Evolutionary conservation across 2,888 invertebrate species (phyloP), one percentile per base, ranked within the genome.

Genomic region (Xylota sylvarum): DNA sequence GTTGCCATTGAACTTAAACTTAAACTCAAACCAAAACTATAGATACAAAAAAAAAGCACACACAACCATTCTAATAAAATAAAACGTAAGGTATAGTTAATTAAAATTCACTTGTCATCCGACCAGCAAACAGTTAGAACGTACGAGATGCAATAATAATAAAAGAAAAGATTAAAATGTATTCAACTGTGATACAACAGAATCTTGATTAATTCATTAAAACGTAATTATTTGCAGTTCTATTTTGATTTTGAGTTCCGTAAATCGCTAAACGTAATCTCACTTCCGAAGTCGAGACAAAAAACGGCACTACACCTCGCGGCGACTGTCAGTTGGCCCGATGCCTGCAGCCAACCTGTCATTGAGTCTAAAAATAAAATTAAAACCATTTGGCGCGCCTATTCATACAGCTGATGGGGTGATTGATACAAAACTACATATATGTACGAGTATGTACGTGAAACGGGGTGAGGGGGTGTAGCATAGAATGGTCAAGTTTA

Each of bases 1-100:
- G 0, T 74, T 85, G 80, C 50, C 85, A 81, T 85, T 85, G 85
- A 85, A 81, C 85, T 85, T 84, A 73, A 82, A 70, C 62, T 67
- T 85, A 81, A 85, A 81, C 81, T 85, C 79, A 73, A 76, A 64
- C 56, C 60, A 14, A 73, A 76, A 64, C 56, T 62, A 12, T 30
- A 37, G 32, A n/a, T 3, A 52, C 32, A 4, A 1, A 1, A 23
- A n/a, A n/a, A n/a, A 56, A 76, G 19, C 40, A 46, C 65, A 46
- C 65, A 55, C 43, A 32, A 23, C 10, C 27, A 70, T 52, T 19
- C 69, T 23, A 35, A 19, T n/a, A 35, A 23, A 46, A n/a, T 35
- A 46, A 72, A 58, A 37, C 30, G 50, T n/a, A n/a, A n/a, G n/a
- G n/a, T 65, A 62, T 46, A 74, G 74, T 80, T 74, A 76, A 76